A percentile compares a stretch with the other conserved stretches of the same genome.
These are phyloP conservation scores for Amniataba percoides DNA, from an alignment of 2,797 vertebrate genomes.

Conservation along the genomic window DNA sequence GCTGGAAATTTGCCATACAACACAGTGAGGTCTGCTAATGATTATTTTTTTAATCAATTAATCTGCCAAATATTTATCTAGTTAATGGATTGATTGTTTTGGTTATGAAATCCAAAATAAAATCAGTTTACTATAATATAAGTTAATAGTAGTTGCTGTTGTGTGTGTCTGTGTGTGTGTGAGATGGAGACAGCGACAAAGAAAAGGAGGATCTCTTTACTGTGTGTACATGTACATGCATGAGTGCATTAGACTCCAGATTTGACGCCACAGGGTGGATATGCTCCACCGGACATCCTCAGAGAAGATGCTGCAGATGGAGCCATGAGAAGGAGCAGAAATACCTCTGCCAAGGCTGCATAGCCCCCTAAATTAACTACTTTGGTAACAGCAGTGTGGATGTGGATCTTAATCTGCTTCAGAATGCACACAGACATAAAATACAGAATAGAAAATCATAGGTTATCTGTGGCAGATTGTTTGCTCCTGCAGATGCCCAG, in stretches of 20 bases:
- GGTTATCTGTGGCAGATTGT: not conserved
- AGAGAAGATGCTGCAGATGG: slow-evolving; percentile 58
- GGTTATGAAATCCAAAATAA: not conserved
- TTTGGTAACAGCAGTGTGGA: not conserved
- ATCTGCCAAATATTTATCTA: not conserved
- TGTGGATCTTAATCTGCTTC: slow-evolving; percentile 1
- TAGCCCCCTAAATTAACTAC: not conserved
- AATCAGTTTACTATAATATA: not conserved
- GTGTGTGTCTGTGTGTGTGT: not conserved
- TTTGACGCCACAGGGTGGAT: slow-evolving; percentile 68
- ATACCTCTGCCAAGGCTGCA: slow-evolving; percentile 4
- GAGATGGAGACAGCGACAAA: not conserved
- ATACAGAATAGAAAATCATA: not conserved
- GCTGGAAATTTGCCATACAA: not conserved
- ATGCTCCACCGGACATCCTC: slow-evolving; percentile 67
- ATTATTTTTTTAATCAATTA: not conserved
- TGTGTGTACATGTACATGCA: slow-evolving; percentile 41
- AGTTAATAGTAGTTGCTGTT: not conserved
- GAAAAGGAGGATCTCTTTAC: slow-evolving; percentile 17
- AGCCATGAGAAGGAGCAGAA: slow-evolving; percentile 33
- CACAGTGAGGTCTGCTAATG: not conserved
- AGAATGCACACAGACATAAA: not conserved
- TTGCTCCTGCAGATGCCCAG: not conserved
- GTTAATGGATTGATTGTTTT: not conserved
- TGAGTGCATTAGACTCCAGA: slow-evolving; percentile 61